phyloP scores from a whole-genome alignment of 2,888 invertebrate species.

The Heliconius ethilla region DNA sequence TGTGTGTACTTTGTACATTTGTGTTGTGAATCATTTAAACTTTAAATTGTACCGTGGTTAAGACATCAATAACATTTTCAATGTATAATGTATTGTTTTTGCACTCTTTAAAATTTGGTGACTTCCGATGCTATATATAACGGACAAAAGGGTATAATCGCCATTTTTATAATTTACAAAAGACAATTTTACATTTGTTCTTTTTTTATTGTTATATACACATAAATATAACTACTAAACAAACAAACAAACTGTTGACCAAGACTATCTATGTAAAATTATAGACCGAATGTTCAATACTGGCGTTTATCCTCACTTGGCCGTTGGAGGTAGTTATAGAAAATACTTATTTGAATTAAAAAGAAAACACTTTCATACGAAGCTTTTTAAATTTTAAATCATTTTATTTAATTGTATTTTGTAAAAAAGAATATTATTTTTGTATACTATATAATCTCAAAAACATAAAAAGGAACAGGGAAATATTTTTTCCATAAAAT shows the following conservation, averaged over 20 bases:
- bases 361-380: not conserved
- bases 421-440: constrained; percentile 18
- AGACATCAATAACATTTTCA: constrained; percentile 39
- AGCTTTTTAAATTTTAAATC: constrained; percentile 9
- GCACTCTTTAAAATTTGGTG: constrained; percentile 32
- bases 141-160: constrained; percentile 8
- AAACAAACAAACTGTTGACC: not conserved
- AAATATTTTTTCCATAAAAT: constrained; percentile 1
- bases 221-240: not conserved
- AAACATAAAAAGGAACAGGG: not conserved
- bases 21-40: constrained; percentile 60
- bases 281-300: not conserved
- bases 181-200: not conserved
- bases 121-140: constrained; percentile 13
- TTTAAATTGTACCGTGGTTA: constrained; percentile 39
- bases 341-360: not conserved
- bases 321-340: not conserved
- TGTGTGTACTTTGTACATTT: constrained; percentile 48
- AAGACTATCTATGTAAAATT: not conserved
- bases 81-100: constrained; percentile 14
- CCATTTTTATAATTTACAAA: constrained; percentile 1
- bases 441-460: constrained; percentile 20
- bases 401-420: constrained; percentile 15
- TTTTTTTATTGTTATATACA: not conserved
- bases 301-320: constrained; percentile 9